phyloP scores from a whole-genome alignment of 2,888 invertebrate species.

The Melinaea marsaeus region DNA sequence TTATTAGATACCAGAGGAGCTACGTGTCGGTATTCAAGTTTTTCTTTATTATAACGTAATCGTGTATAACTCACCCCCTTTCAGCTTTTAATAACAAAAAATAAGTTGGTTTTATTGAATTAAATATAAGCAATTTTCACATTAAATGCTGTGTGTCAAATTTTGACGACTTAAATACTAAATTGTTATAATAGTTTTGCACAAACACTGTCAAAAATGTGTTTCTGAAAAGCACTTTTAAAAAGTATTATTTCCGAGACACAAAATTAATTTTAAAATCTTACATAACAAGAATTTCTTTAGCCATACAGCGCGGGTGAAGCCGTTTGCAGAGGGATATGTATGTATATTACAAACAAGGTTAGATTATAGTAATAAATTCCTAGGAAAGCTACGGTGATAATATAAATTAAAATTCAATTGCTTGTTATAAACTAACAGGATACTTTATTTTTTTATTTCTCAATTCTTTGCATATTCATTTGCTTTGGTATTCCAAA shows the following conservation, averaged over 20 bases:
- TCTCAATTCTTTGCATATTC: neutral
- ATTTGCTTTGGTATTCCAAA: neutral
- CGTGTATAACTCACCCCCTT: neutral
- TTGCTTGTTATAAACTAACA: neutral
- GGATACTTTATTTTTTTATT: neutral
- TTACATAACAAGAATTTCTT: too few relatives aligned
- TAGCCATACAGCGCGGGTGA: too few relatives aligned
- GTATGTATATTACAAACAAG: neutral
- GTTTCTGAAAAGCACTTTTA: too few relatives aligned
- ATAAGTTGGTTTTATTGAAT: neutral
- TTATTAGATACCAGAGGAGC: conserved; percentile 45
- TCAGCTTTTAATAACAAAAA: neutral
- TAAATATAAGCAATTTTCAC: too few relatives aligned
- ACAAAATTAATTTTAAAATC: too few relatives aligned
- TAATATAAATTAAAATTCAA: neutral
- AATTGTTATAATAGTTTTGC: too few relatives aligned
- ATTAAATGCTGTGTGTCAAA: too few relatives aligned
- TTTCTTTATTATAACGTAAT: conserved; percentile 9
- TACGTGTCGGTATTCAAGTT: conserved; percentile 25
- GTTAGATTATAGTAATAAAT: neutral
- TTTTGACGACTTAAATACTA: too few relatives aligned
- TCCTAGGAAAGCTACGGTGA: neutral
- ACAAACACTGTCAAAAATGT: too few relatives aligned
- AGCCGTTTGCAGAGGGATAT: too few relatives aligned
- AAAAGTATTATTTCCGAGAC: too few relatives aligned